Evolutionary conservation across 2,888 invertebrate species (phyloP), one percentile per base, ranked within the genome.

Genomic region (Teleogryllus oceanicus): DNA sequence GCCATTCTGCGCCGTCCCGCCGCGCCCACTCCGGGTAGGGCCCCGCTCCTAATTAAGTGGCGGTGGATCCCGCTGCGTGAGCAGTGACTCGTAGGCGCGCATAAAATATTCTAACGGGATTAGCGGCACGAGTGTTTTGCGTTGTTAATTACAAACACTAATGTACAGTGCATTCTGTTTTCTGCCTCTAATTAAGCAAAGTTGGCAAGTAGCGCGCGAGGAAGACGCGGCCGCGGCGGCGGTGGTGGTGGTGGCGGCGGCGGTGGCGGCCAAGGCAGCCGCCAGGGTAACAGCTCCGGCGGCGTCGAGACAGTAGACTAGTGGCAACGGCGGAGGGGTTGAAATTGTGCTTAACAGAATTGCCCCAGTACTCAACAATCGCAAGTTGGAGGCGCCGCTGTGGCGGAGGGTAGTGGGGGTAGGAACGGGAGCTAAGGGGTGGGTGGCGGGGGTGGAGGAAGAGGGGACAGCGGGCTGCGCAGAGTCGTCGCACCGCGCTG

Each of bases 21-120:
- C 37, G 5, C 37, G 8, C 37, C 37, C 37, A 37, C 5, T 8
- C 37, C 8, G 37, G 37, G 8, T 5, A 0, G 37, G 37, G 5
- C 37, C 4, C 37, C 37, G 37, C n/a, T 62, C n/a, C 62, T 62
- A 62, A 62, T 62, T 62, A 62, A 62, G 62, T 62, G n/a, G 62
- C n/a, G 62, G 62, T n/a, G 62, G 62, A 62, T 62, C 62, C 62
- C 62, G 62, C 62, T n/a, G 62, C 62, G 62, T 62, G 62, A 62
- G 62, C 62, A 62, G 62, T 62, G 62, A 62, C 62, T 62, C 62
- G 62, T n/a, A 13, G 16, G 62, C 62, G n/a, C 62, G 62, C 62
- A 62, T 62, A 62, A 62, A 62, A 62, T 62, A 62, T 62, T 62
- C 62, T 62, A 62, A 62, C 62, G 62, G 62, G 62, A 62, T 62